Conservation (phyloP, 2,113 vertebrate species). For the Eulacestoma nigropectus region DNA sequence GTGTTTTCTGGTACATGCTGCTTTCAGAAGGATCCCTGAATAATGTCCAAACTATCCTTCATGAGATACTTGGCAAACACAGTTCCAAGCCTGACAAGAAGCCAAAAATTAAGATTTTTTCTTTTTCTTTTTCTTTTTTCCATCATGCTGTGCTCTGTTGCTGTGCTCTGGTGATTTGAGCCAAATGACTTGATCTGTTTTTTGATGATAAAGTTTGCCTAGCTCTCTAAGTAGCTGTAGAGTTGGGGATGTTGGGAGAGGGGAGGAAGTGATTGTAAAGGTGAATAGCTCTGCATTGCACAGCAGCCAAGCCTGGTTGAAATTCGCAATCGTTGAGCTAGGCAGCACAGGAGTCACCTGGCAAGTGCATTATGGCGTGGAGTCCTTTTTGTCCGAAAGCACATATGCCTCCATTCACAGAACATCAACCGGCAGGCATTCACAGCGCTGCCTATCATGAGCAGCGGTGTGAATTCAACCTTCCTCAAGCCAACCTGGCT, state of each 20-base stretch:
- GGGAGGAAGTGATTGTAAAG: not conserved
- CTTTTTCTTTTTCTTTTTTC: not conserved
- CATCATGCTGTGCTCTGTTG: not conserved
- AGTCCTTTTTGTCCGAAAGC: not conserved
- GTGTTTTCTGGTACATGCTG: not conserved
- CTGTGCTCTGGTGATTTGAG: not conserved
- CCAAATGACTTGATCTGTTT: not conserved
- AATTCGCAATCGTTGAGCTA: not conserved
- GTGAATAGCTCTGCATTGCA: not conserved
- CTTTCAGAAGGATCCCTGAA: constrained; percentile 11
- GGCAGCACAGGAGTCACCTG: not conserved
- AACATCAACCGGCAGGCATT: accelerated
- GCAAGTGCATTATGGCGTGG: not conserved
- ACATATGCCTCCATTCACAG: not conserved
- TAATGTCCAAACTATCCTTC: not conserved
- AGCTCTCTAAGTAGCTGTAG: not conserved
- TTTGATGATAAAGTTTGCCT: not conserved
- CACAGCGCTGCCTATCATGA: not conserved
- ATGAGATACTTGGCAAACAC: not conserved
- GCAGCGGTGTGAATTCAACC: not conserved
- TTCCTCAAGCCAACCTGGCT: not conserved
- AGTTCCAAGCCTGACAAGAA: not conserved
- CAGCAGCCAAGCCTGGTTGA: not conserved
- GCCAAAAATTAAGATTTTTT: not conserved
- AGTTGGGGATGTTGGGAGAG: not conserved